Evolutionary conservation across 2,113 vertebrate species (phyloP), one percentile per base, ranked within the genome.

Genomic region (Caranx ignobilis): DNA sequence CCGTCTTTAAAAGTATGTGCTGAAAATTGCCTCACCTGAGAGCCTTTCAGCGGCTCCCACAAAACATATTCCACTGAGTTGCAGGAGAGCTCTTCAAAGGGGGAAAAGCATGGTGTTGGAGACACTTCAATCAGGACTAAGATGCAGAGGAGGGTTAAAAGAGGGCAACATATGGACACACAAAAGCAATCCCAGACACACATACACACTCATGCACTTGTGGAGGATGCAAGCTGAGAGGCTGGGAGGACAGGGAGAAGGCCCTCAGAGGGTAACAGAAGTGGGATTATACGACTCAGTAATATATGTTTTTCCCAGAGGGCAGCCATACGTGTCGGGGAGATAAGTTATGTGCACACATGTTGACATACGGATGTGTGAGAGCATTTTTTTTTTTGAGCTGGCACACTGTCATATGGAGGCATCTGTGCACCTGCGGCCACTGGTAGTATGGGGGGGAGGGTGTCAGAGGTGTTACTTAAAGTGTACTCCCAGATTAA

Each of bases 41-140:
- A 66, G 68, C 47, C 9, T 39, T 64, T 82, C 15, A 72, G 39
- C 4, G 11, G 69, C 6, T 18, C 26, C 3, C 34, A 31, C 43
- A 18, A 41, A 86, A 81, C 26, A 65, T 35, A 78, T 83, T 88
- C 64, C 26, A 32, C 16, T 39, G 47, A 26, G 50, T 50, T 74
- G 61, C 11, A 78, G 63, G 62, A 87, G 55, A 56, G 45, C 81
- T 77, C 37, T 88, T 52, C 12, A 87, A 56, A 61, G 7, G 21
- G 41, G 45, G 19, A 26, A 60, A 63, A 62, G 2, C 15, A 59
- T 16, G 37, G 35, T 82, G 80, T 70, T 71, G 71, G 69, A 81
- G 83, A 45, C 69, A 73, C 89, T 93, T 88, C 79, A 90, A 79
- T 91, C 75, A 75, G 43, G 75, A 48, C 32, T 35, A 67, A 86